Evolutionary conservation across 2,888 invertebrate genomes (phyloP), one percentile per base, ranked within the genome.

Genomic region (Willowsia nigromaculata): DNA sequence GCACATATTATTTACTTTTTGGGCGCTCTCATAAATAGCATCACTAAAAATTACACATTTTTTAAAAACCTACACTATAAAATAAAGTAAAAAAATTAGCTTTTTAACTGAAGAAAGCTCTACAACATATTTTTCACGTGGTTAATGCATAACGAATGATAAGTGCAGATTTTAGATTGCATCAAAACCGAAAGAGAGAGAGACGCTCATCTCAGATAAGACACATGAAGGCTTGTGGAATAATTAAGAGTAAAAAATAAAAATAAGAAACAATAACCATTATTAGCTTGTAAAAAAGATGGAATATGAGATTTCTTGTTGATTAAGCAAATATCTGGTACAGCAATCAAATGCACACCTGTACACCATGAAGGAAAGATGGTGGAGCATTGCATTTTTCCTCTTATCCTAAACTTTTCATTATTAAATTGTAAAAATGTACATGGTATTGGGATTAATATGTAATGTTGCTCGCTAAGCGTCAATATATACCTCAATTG

Each of bases 231-330:
- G 18, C 56, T 56, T 56, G 56, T 56, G 11, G 56, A 82, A 56
- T 18, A 18, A 25, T 59, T 59, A 25, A 15, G 25, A 62, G 15
- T 30, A 62, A 62, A 43, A 65, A 62, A 83, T 83, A 68, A 68
- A 50, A 80, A 80, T 37, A 65, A 83, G 27, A 65, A 65, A 83
- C 65, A 83, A 50, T 83, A 83, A 47, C 82, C 47, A 68, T 83
- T 65, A 81, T 68, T 83, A 65, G 43, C 82, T 68, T 68, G 68
- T 83, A 83, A 83, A 59, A 43, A 65, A 22, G 56, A 30, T 9
- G 15, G 43, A 56, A 33, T 22, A 56, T 56, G 37, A 83, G 82
- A 83, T 83, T 83, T 83, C 68, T 65, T 47, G 47, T 56, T 65
- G 65, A 83, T 83, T 83, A 83, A 18, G 18, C 47, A 83, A 68